Percentiles rank a stretch among this genome's conserved stretches.
phyloP scores from a whole-genome alignment of 2,113 vertebrate species.

The Siphamia tubifer region DNA sequence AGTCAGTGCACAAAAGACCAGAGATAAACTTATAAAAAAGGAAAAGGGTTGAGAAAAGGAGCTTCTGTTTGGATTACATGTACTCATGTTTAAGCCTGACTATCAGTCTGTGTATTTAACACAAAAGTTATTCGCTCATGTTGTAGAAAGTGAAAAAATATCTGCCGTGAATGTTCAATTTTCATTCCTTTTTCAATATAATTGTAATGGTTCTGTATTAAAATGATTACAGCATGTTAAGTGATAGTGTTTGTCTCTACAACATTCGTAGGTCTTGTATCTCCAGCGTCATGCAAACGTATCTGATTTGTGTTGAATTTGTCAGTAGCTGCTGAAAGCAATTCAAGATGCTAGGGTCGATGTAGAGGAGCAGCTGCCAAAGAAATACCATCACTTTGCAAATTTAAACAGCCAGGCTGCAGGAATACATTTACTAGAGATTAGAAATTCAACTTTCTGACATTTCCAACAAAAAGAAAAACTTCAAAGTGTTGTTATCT shows the following conservation, averaged over 20 bases:
- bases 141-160: too few species aligned
- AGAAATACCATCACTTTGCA: not conserved
- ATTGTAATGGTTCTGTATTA: too few species aligned
- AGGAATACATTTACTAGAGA: not conserved
- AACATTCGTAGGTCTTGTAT: too few species aligned
- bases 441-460: not conserved
- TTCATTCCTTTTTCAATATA: too few species aligned
- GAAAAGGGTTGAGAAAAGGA: conserved; percentile 13
- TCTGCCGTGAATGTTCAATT: too few species aligned
- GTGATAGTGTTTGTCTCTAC: too few species aligned
- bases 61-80: not conserved
- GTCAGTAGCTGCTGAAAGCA: not conserved
- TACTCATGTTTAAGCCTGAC: not conserved
- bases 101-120: not conserved
- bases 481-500: not conserved
- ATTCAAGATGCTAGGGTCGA: not conserved
- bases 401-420: not conserved
- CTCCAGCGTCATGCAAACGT: too few species aligned
- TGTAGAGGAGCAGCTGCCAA: not conserved
- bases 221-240: too few species aligned
- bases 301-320: not conserved
- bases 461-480: not conserved
- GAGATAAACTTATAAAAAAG: conserved; percentile 3
- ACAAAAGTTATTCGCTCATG: too few species aligned
- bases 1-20: conserved; percentile 19